Evolutionary conservation across 2,888 invertebrate genomes (phyloP).

Genomic region (Periphyllus acericola): DNA sequence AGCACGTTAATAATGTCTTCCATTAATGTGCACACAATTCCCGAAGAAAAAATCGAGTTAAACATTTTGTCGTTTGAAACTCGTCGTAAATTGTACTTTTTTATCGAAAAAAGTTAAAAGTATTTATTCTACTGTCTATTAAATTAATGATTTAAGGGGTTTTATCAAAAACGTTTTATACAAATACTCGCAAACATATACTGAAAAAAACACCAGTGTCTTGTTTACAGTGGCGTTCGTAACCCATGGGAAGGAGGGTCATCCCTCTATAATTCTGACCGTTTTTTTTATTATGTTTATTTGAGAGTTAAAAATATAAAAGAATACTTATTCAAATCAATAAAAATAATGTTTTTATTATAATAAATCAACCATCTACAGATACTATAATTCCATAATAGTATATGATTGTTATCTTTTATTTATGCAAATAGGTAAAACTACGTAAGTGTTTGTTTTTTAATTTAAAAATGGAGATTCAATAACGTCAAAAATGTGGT

Average conservation of each 20-base stretch:
- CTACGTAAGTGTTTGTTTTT: too few relatives aligned
- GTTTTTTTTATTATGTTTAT: too few relatives aligned
- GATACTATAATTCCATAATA: too few relatives aligned
- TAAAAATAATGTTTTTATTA: too few relatives aligned
- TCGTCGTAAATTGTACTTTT: not conserved
- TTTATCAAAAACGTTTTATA: not conserved
- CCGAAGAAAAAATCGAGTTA: not conserved
- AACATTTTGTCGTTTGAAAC: not conserved
- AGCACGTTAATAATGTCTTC: constrained; percentile 3
- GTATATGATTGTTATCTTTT: too few relatives aligned
- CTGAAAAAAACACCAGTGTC: not conserved
- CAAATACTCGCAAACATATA: not conserved
- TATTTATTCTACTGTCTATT: not conserved
- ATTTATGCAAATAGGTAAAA: too few relatives aligned
- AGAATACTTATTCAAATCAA: too few relatives aligned
- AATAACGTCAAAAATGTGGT: too few relatives aligned
- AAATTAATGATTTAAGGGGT: not conserved
- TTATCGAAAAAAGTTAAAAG: not conserved
- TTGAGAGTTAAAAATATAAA: too few relatives aligned
- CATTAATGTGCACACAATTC: not conserved
- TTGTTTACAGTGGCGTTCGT: not conserved
- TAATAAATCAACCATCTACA: too few relatives aligned
- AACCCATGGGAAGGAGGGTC: not conserved
- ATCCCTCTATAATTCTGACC: too few relatives aligned
- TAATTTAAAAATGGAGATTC: too few relatives aligned